phyloP scores from a whole-genome alignment of 2,888 invertebrate species.

The Tuta absoluta region DNA sequence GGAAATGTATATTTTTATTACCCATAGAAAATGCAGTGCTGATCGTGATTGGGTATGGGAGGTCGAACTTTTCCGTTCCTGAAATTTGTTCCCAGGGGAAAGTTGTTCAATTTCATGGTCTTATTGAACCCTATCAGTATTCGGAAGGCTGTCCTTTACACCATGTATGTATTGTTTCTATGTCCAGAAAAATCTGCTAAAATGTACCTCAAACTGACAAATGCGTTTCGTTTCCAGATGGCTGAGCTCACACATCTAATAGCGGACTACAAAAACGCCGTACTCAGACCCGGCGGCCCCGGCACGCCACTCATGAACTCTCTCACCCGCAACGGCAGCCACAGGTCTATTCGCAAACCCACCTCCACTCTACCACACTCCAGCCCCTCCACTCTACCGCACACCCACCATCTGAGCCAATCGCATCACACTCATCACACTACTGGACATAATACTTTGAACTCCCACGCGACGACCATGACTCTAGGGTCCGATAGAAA shows the following conservation, averaged over 20 bases:
- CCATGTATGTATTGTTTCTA: no score
- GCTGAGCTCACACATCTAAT: slow-evolving; percentile 94
- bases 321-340: slow-evolving; percentile 86
- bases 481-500: slow-evolving; percentile 66
- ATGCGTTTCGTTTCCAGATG: slow-evolving; percentile 79
- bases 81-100: no score
- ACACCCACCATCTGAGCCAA: slow-evolving; percentile 53
- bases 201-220: neutral
- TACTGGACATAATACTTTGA: slow-evolving; percentile 80
- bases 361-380: slow-evolving; percentile 66
- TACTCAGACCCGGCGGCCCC: slow-evolving; percentile 87
- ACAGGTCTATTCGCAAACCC: slow-evolving; percentile 81
- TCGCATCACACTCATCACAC: slow-evolving; percentile 61
- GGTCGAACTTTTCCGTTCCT: no score
- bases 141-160: no score
- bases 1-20: no score
- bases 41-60: no score
- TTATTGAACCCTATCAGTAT: no score
- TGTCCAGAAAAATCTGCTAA: no score
- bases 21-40: no score
- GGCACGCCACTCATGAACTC: slow-evolving; percentile 91
- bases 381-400: slow-evolving; percentile 69
- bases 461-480: slow-evolving; percentile 80
- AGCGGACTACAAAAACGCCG: slow-evolving; percentile 96
- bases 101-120: no score